Conservation (phyloP, 2,797 vertebrate species). For the Novumbra hubbsi region DNA sequence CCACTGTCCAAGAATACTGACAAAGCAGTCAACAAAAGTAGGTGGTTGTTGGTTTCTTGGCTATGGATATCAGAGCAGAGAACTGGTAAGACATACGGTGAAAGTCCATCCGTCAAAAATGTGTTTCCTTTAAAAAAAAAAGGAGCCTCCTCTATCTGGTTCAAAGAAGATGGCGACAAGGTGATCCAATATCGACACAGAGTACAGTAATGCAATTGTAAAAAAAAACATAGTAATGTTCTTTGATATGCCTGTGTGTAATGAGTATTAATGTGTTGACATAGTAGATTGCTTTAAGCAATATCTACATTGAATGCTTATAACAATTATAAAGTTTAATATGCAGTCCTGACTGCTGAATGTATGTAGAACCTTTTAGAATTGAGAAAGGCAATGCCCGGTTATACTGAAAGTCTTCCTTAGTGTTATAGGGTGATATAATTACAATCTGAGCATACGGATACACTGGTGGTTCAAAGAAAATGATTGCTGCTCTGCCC, state of each 20-base stretch:
- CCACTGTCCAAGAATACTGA: background rate
- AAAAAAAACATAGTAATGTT: slow-evolving; percentile 1
- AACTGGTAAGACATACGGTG: slow-evolving; percentile 5
- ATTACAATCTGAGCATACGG: background rate
- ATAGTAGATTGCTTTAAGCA: background rate
- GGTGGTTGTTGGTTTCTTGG: background rate
- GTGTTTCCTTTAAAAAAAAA: background rate
- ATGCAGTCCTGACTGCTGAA: background rate
- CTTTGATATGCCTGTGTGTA: background rate
- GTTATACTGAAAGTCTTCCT: background rate
- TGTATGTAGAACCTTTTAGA: background rate
- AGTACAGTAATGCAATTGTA: background rate
- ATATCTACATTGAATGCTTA: background rate
- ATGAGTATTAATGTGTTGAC: background rate
- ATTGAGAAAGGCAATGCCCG: background rate
- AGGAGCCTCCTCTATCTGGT: background rate
- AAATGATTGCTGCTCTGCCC: background rate
- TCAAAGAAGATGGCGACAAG: background rate
- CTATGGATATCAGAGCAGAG: background rate
- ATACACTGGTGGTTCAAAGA: background rate
- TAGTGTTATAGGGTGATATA: background rate
- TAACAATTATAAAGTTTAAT: background rate
- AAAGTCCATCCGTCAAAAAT: background rate
- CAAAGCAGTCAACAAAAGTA: background rate
- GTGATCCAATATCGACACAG: background rate